Percentiles rank a stretch among this genome's conserved stretches.
phyloP scores from a whole-genome alignment of 1,140 invertebrate species.

The Sipha flava region DNA sequence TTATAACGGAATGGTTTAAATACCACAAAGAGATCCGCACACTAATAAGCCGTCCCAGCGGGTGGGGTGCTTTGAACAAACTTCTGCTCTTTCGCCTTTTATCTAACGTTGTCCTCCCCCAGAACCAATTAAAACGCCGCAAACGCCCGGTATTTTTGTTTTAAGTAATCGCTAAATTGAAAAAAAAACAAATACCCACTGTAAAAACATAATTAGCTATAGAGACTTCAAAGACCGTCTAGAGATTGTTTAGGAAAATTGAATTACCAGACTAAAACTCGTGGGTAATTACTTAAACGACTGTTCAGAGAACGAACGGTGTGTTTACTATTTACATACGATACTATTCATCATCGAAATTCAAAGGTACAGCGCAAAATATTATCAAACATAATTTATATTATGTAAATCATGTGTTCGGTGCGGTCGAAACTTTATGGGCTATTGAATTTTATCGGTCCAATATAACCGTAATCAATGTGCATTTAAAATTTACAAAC shows the following conservation, averaged over 20 bases:
- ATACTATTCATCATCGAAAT: too few species aligned
- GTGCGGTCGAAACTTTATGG: too few species aligned
- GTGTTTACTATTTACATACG: too few species aligned
- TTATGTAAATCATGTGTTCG: too few species aligned
- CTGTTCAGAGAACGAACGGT: neutral
- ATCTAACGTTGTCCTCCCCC: neutral
- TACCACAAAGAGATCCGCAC: slow-evolving; percentile 24
- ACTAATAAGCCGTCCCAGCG: slow-evolving; percentile 30
- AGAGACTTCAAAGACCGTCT: neutral
- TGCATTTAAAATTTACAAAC: too few species aligned
- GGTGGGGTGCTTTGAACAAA: slow-evolving; percentile 29
- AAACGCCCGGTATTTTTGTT: slow-evolving; percentile 8
- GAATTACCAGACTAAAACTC: neutral
- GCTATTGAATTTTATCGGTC: too few species aligned
- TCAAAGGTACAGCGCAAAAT: too few species aligned
- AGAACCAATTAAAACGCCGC: slow-evolving; percentile 25
- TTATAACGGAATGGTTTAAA: slow-evolving; percentile 13
- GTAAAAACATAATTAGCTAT: neutral
- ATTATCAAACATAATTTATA: too few species aligned
- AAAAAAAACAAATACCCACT: neutral
- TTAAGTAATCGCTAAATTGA: neutral
- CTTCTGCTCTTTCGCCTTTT: slow-evolving; percentile 29
- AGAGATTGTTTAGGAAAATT: neutral
- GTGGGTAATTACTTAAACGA: neutral
- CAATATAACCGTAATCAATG: too few species aligned